Base-by-base conservation (phyloP, 2,888 invertebrate genomes). In the Zaprionus obscuricornis region DNA sequence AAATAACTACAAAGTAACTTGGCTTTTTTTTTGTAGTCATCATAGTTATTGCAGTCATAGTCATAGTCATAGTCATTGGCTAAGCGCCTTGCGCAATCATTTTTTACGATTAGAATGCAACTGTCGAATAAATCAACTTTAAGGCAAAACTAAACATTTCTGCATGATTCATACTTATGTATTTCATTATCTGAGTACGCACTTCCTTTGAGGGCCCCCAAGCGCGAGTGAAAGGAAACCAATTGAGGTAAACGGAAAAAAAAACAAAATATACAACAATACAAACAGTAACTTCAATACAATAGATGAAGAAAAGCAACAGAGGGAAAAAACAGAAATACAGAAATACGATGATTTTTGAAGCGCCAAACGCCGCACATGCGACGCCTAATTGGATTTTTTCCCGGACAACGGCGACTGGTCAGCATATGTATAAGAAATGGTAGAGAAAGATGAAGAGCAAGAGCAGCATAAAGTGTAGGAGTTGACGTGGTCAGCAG, bases 371-470 rank as follows among this genome's bases (percentile, higher is more conserved):
- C 72, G 60, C 34, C 45, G 66, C 47, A 54, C 65, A 70, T 55
- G 62, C 66, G 54, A 59, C 43, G 67, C 56, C 65, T 74, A 74
- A 74, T 74, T 74, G 74, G 74, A 74, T 74, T 74, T 73, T 45
- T 34, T 31, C 33, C 29, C 20, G 11, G 26, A 31, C 10, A 47
- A 16, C 18, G 33, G 11, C 27, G 62, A 47, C 46, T 71, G 71
- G 70, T 51, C 66, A 60, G 52, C 71, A 71, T 60, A 60, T 68
- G 65, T 45, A 34, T 36, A 27, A 31, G 47, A 29, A 13, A 13
- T 17, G 14, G 52, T 37, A 45, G 27, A 37, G 13, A 49, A 49
- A 36, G n/a, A n/a, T n/a, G n/a, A n/a, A n/a, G n/a, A n/a, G n/a
- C n/a, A n/a, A n/a, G n/a, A n/a, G 40, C 45, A 31, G 33, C 50